Evolutionary conservation across 2,797 vertebrate genomes (phyloP).

Genomic region (Fistularia commersonii): DNA sequence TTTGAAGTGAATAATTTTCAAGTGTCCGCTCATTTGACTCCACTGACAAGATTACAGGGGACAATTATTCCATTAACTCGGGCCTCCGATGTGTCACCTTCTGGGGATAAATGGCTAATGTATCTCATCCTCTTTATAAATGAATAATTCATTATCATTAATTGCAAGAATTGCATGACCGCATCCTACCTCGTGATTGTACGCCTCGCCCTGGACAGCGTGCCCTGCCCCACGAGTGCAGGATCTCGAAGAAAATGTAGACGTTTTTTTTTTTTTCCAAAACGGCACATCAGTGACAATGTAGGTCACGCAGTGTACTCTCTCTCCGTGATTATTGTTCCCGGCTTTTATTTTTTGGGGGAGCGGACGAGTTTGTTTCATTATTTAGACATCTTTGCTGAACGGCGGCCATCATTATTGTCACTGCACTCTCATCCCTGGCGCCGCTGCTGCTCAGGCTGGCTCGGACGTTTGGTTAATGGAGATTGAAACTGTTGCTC

Average conservation of each 20-base stretch:
- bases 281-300: too few species aligned
- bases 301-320: too few species aligned
- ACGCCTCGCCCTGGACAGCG: slow-evolving; percentile 5
- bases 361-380: too few species aligned
- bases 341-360: too few species aligned
- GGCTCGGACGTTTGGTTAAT: not conserved
- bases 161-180: slow-evolving; percentile 39
- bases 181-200: slow-evolving; percentile 13
- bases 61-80: slow-evolving; percentile 27
- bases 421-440: too few species aligned
- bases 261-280: too few species aligned
- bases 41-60: slow-evolving; percentile 21
- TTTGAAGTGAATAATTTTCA: slow-evolving; percentile 8
- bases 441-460: too few species aligned
- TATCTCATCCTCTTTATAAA: slow-evolving; percentile 38
- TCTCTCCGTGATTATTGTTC: too few species aligned
- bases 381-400: too few species aligned
- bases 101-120: slow-evolving; percentile 15
- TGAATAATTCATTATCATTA: slow-evolving; percentile 60
- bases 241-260: too few species aligned
- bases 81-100: slow-evolving; percentile 15
- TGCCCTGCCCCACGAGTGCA: not conserved
- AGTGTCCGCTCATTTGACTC: slow-evolving; percentile 18
- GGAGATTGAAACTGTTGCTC: not conserved
- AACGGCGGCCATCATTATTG: too few species aligned